A percentile compares a stretch with the other conserved stretches of the same genome.
phyloP scores from a whole-genome alignment of 2,797 vertebrate species.

The Chaetophractus vellerosus region DNA sequence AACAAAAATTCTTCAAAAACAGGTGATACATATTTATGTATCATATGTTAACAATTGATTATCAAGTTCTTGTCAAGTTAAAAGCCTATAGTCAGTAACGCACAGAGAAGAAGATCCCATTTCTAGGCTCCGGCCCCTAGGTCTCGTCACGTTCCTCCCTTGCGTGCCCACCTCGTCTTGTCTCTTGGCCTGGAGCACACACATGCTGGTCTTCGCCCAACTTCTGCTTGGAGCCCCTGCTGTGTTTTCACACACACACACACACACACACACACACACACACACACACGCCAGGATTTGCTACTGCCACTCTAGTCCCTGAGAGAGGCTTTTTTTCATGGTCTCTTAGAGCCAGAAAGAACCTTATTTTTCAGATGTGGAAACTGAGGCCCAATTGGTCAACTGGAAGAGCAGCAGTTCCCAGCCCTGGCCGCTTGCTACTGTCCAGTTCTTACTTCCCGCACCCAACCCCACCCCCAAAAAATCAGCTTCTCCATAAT shows the following conservation, averaged over 20 bases:
- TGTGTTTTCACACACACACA: too few relatives aligned
- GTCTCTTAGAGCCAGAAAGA: neutral
- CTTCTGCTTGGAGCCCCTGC: neutral
- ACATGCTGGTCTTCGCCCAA: neutral
- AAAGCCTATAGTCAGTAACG: neutral
- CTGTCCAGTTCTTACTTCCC: neutral
- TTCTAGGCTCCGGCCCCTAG: neutral
- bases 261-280: too few relatives aligned
- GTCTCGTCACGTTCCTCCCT: neutral
- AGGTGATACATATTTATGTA: neutral
- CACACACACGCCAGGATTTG: neutral
- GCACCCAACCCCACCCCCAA: neutral
- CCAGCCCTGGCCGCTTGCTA: neutral
- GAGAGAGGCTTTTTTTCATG: neutral
- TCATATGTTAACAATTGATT: neutral
- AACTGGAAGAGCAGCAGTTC: accelerated
- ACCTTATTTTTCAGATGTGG: neutral
- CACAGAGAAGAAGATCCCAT: neutral
- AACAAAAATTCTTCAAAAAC: neutral
- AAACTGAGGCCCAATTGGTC: neutral
- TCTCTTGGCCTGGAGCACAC: neutral
- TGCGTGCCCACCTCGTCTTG: neutral
- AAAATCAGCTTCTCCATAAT: neutral
- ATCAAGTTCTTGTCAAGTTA: neutral
- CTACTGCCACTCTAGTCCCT: neutral